Evolutionary conservation across 2,113 vertebrate genomes (phyloP).

Genomic region (Cygnus atratus): DNA sequence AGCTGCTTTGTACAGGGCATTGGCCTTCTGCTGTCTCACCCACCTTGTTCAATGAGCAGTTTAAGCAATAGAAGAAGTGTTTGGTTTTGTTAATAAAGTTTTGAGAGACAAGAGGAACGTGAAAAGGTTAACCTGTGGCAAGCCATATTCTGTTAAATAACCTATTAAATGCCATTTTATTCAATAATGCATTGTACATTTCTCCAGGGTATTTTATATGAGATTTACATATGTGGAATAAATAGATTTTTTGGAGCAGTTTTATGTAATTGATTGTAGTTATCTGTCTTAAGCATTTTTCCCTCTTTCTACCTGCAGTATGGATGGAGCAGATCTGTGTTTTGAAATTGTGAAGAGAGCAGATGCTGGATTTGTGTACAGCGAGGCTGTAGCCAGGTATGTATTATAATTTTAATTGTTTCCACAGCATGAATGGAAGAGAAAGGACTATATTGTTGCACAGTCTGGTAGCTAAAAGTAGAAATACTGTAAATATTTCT

Average conservation of each 20-base stretch:
- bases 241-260: background rate
- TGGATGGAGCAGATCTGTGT: slow-evolving; percentile 94
- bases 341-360: slow-evolving; percentile 95
- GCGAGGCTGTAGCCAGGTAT: slow-evolving; percentile 95
- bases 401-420: slow-evolving; percentile 60
- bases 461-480: background rate
- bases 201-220: background rate
- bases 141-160: background rate
- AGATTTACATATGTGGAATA: background rate
- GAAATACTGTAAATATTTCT: background rate
- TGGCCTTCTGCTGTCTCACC: background rate
- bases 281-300: slow-evolving; percentile 2
- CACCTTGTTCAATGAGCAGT: background rate
- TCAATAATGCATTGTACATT: background rate
- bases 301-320: slow-evolving; percentile 74
- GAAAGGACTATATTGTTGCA: background rate
- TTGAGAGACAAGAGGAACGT: background rate
- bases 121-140: background rate
- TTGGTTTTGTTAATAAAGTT: background rate
- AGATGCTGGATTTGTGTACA: slow-evolving; percentile 96
- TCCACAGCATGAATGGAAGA: background rate
- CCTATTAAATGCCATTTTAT: background rate
- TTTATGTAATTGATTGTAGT: background rate
- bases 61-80: background rate
- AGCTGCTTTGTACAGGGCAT: background rate